phyloP scores from a whole-genome alignment of 2,888 invertebrate genomes.

The Phania funesta region DNA sequence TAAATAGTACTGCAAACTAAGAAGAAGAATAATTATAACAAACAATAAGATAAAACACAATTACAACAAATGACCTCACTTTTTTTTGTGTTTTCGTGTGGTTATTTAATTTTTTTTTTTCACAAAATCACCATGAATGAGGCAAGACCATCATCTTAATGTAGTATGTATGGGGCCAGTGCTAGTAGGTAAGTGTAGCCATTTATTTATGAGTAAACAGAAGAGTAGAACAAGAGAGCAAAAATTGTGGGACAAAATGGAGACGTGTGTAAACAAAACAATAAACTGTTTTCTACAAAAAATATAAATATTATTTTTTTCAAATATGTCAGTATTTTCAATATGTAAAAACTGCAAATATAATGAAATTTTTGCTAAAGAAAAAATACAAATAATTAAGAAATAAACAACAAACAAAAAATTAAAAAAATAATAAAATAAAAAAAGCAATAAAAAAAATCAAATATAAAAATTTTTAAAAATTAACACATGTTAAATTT shows the following conservation, averaged over 20 bases:
- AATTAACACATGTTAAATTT: too few species aligned
- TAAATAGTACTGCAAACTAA: background rate
- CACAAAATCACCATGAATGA: conserved; percentile 52
- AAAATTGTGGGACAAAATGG: background rate
- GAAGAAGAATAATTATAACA: conserved; percentile 24
- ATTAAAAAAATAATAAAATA: too few species aligned
- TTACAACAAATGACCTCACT: conserved; percentile 62
- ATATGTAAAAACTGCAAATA: background rate
- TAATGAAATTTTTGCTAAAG: background rate
- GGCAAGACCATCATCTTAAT: conserved; percentile 37
- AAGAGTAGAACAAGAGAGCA: conserved; percentile 12
- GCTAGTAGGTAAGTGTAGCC: background rate
- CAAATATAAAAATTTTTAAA: too few species aligned
- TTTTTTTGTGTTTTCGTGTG: background rate
- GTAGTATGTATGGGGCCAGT: background rate
- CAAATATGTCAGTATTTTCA: background rate
- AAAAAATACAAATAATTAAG: too few species aligned
- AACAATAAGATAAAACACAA: conserved; percentile 56
- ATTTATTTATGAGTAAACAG: conserved; percentile 1
- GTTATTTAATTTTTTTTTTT: conserved; percentile 28
- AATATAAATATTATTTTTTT: background rate
- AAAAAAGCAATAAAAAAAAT: too few species aligned
- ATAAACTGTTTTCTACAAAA: background rate
- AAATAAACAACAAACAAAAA: too few species aligned
- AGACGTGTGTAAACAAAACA: background rate